These are phyloP conservation scores for Microplitis demolitor DNA, from an alignment of 1,140 invertebrate genomes.

Conservation along the genomic window DNA sequence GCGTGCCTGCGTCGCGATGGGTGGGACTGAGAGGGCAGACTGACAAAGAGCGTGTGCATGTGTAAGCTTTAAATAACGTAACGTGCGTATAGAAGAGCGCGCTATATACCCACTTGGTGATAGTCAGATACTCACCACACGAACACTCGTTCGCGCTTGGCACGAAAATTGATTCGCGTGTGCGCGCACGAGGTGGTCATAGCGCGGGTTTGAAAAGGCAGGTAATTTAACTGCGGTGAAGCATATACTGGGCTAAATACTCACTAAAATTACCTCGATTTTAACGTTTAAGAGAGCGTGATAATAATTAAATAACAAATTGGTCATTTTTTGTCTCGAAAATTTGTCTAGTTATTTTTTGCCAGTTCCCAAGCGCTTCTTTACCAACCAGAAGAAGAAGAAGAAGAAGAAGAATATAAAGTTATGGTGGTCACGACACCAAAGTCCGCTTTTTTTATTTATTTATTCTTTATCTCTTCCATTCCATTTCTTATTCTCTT, in stretches of 20 bases:
- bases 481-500: conserved; percentile 14
- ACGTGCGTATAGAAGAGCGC: neutral
- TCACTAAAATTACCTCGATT: conserved; percentile 17
- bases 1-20: neutral
- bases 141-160: neutral
- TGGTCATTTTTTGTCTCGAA: too few species aligned
- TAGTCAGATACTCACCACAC: too few species aligned
- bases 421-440: neutral
- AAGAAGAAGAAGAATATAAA: neutral
- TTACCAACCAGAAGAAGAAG: too few species aligned
- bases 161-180: conserved; percentile 19
- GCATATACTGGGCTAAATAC: conserved; percentile 18
- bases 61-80: neutral
- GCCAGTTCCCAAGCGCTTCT: too few species aligned
- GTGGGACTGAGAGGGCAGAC: neutral
- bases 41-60: neutral
- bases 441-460: too few species aligned
- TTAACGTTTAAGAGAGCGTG: conserved; percentile 15
- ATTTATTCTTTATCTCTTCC: neutral
- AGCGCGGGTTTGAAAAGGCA: conserved; percentile 1
- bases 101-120: neutral
- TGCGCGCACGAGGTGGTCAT: neutral
- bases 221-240: conserved; percentile 26
- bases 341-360: too few species aligned
- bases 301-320: neutral